phyloP scores from a whole-genome alignment of 37 sponge, comb jelly and placozoan species.

The Tethya wilhelma region DNA sequence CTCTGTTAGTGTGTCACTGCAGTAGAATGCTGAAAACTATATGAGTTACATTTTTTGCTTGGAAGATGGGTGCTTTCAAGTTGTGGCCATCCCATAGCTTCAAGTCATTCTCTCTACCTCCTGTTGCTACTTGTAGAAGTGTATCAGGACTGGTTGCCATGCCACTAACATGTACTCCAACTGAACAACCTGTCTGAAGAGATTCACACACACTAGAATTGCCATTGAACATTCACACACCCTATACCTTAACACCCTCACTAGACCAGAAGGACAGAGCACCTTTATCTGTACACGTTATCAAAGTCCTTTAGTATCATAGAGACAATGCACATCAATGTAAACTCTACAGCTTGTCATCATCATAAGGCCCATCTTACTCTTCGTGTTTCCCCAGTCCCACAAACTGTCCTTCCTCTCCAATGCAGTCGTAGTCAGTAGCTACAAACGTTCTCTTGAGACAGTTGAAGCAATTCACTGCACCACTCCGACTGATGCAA shows the following conservation, averaged over 20 bases:
- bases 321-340: not conserved
- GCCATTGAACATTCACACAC: not conserved
- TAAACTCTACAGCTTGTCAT: too few relatives aligned
- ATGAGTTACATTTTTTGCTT: conserved; percentile 84
- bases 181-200: conserved; percentile 37
- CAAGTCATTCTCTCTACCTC: conserved; percentile 77
- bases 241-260: conserved; percentile 47
- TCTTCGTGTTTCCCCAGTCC: conserved; percentile 61
- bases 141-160: conserved; percentile 59
- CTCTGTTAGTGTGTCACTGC: too few relatives aligned
- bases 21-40: too few relatives aligned
- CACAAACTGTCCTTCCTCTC: conserved; percentile 46
- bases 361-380: too few relatives aligned
- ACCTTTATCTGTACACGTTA: conserved; percentile 75
- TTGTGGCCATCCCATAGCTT: conserved; percentile 82
- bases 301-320: conserved; percentile 30
- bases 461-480: conserved; percentile 50
- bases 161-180: conserved; percentile 27
- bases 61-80: conserved; percentile 55
- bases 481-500: conserved; percentile 43
- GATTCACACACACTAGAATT: not conserved
- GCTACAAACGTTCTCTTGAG: conserved; percentile 20
- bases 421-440: conserved; percentile 60
- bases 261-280: conserved; percentile 69
- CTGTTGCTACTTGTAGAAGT: conserved; percentile 74